Percentiles rank a stretch among this genome's conserved stretches.
These are phyloP conservation scores for Streptopelia turtur DNA, from an alignment of 2,797 vertebrate species.

Conservation along the genomic window DNA sequence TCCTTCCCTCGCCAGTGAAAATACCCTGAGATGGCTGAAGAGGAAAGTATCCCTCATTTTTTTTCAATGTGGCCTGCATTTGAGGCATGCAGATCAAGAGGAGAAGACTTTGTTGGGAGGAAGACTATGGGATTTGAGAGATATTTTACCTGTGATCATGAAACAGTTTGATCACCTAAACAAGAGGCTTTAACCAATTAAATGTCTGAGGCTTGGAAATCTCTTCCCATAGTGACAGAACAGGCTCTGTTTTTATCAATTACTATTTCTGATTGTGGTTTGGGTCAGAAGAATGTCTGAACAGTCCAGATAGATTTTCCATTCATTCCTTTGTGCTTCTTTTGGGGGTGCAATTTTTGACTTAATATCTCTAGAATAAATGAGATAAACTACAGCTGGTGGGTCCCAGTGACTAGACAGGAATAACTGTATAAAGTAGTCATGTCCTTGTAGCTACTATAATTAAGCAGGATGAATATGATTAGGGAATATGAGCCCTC, in stretches of 20 bases:
- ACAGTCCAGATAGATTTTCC: not conserved
- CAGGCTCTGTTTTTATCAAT: not conserved
- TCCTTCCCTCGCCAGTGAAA: not conserved
- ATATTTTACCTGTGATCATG: not conserved
- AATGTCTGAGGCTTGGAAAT: not conserved
- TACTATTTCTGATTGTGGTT: not conserved
- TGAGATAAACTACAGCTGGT: accelerated
- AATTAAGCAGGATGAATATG: not conserved
- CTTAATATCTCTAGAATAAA: not conserved
- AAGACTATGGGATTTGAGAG: not conserved
- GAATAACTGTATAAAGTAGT: not conserved
- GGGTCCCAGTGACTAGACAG: not conserved
- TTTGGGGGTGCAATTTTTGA: not conserved
- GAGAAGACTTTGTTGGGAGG: not conserved
- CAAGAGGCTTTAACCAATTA: not conserved
- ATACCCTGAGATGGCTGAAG: not conserved
- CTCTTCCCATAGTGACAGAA: not conserved
- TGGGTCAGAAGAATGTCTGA: not conserved
- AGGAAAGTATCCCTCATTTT: not conserved
- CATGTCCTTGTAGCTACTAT: accelerated
- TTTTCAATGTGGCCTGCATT: not conserved
- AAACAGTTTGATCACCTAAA: not conserved
- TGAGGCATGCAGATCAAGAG: not conserved
- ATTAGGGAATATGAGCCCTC: not conserved
- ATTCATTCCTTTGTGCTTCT: not conserved